phyloP scores from a whole-genome alignment of 2,888 invertebrate genomes.

The Drosophila phalerata region DNA sequence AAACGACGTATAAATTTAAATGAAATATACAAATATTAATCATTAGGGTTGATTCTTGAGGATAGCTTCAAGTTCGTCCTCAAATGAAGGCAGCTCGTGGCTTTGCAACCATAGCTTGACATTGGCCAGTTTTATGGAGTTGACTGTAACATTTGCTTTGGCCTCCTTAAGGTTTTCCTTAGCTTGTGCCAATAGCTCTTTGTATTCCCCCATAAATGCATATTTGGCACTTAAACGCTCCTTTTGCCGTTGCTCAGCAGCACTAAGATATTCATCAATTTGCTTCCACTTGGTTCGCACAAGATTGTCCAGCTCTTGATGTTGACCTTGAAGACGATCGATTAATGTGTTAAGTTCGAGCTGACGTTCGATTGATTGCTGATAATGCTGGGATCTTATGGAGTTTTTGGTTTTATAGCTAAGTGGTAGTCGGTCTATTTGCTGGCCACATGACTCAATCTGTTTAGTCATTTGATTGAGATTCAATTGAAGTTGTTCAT shows the following conservation, averaged over 20 bases:
- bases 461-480: slow-evolving; percentile 23
- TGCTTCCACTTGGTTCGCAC: slow-evolving; percentile 21
- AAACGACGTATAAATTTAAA: neutral
- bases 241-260: slow-evolving; percentile 57
- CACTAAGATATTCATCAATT: slow-evolving; percentile 53
- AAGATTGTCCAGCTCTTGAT: slow-evolving; percentile 15
- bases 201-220: slow-evolving; percentile 16
- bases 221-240: slow-evolving; percentile 19
- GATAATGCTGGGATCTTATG: slow-evolving; percentile 22
- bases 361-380: slow-evolving; percentile 38
- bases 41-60: neutral
- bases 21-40: neutral
- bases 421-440: slow-evolving; percentile 37
- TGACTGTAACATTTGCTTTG: neutral
- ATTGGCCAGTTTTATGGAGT: slow-evolving; percentile 12
- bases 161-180: slow-evolving; percentile 30
- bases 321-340: slow-evolving; percentile 25
- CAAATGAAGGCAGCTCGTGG: slow-evolving; percentile 17
- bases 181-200: slow-evolving; percentile 18
- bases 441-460: slow-evolving; percentile 31
- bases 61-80: slow-evolving; percentile 1
- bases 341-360: slow-evolving; percentile 18
- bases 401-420: slow-evolving; percentile 27
- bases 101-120: slow-evolving; percentile 15
- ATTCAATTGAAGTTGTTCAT: slow-evolving; percentile 16